A percentile compares a stretch with the other conserved stretches of the same genome.
These are phyloP conservation scores for Enhydra lutris DNA, from an alignment of 2,113 vertebrate genomes.

Conservation along the genomic window DNA sequence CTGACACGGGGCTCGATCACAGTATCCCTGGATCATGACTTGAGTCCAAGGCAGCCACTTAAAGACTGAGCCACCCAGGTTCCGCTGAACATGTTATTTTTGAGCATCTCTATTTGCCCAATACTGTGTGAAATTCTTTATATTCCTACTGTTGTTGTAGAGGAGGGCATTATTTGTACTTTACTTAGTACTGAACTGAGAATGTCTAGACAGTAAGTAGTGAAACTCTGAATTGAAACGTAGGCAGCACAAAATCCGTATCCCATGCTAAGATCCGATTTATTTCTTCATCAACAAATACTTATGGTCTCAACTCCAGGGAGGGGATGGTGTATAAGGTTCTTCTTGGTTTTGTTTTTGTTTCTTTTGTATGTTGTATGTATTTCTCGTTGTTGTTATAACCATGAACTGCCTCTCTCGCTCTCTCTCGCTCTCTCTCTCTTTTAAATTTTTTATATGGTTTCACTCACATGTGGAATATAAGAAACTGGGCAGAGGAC, in stretches of 20 bases:
- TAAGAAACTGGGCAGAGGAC: not conserved
- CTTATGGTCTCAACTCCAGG: not conserved
- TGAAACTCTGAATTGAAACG: not conserved
- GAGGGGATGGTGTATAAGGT: rapidly evolving
- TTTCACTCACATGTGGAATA: not conserved
- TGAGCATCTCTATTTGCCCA: not conserved
- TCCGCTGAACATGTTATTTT: not conserved
- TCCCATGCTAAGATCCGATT: not conserved
- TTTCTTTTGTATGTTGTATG: not conserved
- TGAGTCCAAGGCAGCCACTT: too few species aligned
- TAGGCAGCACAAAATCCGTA: not conserved
- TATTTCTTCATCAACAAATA: not conserved
- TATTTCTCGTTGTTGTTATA: not conserved
- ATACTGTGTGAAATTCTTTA: not conserved
- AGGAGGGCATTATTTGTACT: not conserved
- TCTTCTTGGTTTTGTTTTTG: not conserved
- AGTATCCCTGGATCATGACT: too few species aligned
- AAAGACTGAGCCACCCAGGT: too few species aligned
- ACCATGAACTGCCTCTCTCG: not conserved
- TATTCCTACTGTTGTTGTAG: not conserved
- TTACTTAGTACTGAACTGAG: not conserved
- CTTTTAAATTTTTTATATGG: not conserved
- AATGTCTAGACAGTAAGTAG: not conserved
- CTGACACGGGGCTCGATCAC: too few species aligned
- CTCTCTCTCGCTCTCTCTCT: too few species aligned